These are phyloP conservation scores for Sturnira hondurensis DNA, from an alignment of 2,113 vertebrate genomes.

Conservation along the genomic window DNA sequence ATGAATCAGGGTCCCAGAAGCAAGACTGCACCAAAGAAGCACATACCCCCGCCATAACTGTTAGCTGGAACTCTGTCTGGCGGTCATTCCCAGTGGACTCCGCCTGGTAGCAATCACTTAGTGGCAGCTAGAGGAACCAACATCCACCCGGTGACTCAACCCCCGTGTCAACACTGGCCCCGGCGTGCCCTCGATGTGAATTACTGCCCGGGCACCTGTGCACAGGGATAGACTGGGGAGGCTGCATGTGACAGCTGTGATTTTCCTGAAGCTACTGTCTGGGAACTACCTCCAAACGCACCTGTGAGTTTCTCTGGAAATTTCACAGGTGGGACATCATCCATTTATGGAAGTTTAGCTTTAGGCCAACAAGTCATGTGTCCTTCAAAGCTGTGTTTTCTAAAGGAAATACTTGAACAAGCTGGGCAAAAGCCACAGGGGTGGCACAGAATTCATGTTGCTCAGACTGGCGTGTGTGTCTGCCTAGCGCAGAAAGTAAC, in stretches of 20 bases:
- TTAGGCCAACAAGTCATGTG: background rate
- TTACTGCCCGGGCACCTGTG: background rate
- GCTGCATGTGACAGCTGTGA: background rate
- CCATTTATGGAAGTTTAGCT: background rate
- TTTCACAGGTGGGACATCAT: background rate
- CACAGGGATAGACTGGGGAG: background rate
- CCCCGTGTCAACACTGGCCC: background rate
- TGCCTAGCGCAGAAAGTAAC: background rate
- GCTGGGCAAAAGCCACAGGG: background rate
- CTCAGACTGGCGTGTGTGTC: background rate
- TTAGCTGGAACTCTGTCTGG: background rate
- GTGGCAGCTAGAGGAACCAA: background rate
- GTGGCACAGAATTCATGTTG: background rate
- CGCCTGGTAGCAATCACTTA: background rate
- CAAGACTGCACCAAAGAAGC: background rate
- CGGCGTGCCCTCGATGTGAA: background rate
- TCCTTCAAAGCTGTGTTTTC: background rate
- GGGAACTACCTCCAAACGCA: background rate
- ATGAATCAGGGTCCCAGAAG: background rate
- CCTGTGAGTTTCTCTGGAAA: background rate
- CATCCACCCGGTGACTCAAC: background rate
- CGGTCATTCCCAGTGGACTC: background rate
- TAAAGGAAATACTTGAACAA: background rate
- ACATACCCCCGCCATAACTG: background rate
- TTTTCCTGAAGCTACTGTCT: background rate